Conservation (phyloP, 1,140 invertebrate genomes). For the Mesaphorura yosii region DNA sequence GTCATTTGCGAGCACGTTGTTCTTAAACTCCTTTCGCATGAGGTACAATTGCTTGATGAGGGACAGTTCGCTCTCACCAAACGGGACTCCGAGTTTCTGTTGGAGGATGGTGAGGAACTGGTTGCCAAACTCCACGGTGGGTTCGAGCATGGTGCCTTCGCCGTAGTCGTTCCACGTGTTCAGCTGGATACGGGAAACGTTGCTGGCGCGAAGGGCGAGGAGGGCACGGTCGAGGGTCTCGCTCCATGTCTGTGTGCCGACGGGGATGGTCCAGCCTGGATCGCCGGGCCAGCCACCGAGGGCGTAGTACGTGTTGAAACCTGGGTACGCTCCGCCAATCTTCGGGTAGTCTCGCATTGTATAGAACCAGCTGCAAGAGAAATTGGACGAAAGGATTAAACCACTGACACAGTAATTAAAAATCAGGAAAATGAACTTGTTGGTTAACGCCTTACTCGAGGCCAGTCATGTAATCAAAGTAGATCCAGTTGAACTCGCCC, state of each 20-base stretch:
- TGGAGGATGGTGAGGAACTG: constrained; percentile 18
- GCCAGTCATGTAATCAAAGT: constrained; percentile 20
- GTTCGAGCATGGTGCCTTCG: constrained; percentile 21
- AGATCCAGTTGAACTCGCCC: constrained; percentile 25
- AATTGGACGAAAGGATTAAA: no score
- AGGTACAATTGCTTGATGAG: constrained; percentile 14
- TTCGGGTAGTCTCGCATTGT: constrained; percentile 14
- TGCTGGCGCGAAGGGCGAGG: not conserved
- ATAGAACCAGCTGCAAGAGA: no score
- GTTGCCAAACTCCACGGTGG: constrained; percentile 21
- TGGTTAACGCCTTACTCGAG: no score
- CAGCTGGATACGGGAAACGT: constrained; percentile 4
- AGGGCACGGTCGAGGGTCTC: not conserved
- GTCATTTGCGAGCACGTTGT: not conserved
- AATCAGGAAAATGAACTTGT: no score
- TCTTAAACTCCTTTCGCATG: constrained; percentile 4
- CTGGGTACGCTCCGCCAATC: constrained; percentile 16
- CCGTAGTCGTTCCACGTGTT: constrained; percentile 21
- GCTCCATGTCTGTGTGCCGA: no score
- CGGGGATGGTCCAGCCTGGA: constrained; percentile 8
- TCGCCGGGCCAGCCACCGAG: constrained; percentile 13
- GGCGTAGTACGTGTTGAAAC: constrained; percentile 10
- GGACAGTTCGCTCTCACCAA: constrained; percentile 9
- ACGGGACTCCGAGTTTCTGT: constrained; percentile 1
- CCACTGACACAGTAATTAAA: no score